Conservation (phyloP, 2,113 vertebrate species). For the Spheniscus mendiculus region DNA sequence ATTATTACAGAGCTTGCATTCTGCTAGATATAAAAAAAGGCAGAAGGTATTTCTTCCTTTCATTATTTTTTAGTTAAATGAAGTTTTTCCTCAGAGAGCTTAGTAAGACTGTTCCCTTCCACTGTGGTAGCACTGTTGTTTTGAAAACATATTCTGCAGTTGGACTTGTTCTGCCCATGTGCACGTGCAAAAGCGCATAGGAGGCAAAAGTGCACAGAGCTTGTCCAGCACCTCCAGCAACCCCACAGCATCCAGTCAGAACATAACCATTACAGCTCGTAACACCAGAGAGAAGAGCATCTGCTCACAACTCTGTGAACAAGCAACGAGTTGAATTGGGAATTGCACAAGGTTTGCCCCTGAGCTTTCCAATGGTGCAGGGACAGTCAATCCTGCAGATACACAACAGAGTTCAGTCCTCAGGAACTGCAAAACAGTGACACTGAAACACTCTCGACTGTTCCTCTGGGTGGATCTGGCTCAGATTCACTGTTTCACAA, state of each 20-base stretch:
- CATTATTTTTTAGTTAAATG: background rate
- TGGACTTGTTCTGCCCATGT: background rate
- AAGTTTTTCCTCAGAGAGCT: background rate
- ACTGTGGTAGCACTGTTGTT: background rate
- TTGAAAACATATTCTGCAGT: background rate
- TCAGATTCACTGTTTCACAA: background rate
- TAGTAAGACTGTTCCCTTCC: background rate
- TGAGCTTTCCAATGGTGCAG: background rate
- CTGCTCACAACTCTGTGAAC: background rate
- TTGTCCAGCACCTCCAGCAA: background rate
- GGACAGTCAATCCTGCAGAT: background rate
- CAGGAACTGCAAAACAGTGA: background rate
- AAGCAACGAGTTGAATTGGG: background rate
- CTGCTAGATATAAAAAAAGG: background rate
- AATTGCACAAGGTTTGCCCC: background rate
- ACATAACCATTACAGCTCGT: background rate
- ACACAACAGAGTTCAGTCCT: background rate
- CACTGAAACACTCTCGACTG: background rate
- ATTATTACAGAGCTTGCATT: background rate
- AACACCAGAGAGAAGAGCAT: background rate
- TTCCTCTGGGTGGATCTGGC: background rate
- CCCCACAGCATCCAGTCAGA: background rate
- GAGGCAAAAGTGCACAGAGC: background rate
- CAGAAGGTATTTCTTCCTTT: background rate
- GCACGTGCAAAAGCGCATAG: background rate